Evolutionary conservation across 2,113 vertebrate genomes (phyloP).

Genomic region (Bombycilla garrulus): DNA sequence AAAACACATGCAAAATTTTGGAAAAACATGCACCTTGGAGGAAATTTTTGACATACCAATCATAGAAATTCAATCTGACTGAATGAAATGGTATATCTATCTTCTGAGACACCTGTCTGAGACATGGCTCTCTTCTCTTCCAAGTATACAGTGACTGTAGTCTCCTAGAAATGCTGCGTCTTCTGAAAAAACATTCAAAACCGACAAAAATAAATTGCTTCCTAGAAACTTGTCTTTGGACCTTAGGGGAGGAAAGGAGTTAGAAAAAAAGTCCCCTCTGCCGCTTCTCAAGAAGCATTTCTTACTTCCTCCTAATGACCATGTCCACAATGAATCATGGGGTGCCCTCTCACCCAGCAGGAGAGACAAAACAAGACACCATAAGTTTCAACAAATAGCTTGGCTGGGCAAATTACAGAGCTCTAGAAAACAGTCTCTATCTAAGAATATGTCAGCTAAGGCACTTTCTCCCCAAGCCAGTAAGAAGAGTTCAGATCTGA

Average conservation of each 20-base stretch:
- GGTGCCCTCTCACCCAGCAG: background rate
- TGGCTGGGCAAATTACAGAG: background rate
- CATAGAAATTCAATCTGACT: background rate
- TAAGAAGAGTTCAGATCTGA: background rate
- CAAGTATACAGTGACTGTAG: background rate
- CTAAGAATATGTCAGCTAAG: background rate
- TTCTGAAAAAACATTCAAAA: background rate
- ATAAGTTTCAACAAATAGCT: background rate
- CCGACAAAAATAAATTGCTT: background rate
- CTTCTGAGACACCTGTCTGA: background rate
- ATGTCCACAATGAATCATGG: accelerated
- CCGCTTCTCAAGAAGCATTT: background rate
- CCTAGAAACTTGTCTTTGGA: background rate
- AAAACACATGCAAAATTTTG: background rate
- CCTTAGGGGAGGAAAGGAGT: background rate
- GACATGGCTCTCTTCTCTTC: background rate
- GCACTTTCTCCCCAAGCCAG: accelerated
- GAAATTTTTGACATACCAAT: background rate
- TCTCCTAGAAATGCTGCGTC: background rate
- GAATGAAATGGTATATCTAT: background rate
- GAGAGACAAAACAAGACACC: background rate
- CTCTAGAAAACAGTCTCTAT: background rate
- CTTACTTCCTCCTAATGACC: background rate
- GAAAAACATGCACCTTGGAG: background rate
- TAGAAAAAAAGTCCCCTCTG: background rate